Base-by-base conservation (phyloP, 2,113 vertebrate species). In the Salvelinus fontinalis region DNA sequence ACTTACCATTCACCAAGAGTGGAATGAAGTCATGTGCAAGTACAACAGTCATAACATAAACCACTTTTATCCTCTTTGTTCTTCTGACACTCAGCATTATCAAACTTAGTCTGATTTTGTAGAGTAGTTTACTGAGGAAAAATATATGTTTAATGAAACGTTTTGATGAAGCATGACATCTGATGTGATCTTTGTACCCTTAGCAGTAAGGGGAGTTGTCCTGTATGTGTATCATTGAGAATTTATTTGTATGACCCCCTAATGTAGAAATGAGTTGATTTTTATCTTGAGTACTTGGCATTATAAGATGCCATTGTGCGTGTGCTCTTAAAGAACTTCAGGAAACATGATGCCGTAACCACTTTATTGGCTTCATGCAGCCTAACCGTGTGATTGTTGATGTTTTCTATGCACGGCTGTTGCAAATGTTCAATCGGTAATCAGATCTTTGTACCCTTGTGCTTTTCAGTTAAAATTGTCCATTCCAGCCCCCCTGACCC, bases 401-500 rank as follows among this genome's bases (percentile, higher is more conserved):
- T 0, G 27, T 72, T 72, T 34, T 74, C 31, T 54, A 69, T 48
- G 16, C 57, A 51, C 3, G n/a, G 27, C 44, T 11, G 39, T 78
- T 26, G 73, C 20, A 68, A 39, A 68, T 29, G 7, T 71, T 71
- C 57, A 34, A 31, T 71, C 34, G 34, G 11, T 70, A 26, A 62
- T 9, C 48, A 26, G 65, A 14, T 29, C 2, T 31, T 44, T 77
- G n/a, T 64, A 57, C 62, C 34, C 57, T 8, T 18, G 60, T 44
- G 68, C n/a, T 76, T 78, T 71, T 76, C 69, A 20, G 7, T 57
- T 44, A 11, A 44, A 44, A 44, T 44, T 11, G 9, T 9, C 48
- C 68, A 49, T 49, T 68, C 81, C 77, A n/a, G n/a, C 67, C 76
- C 8, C 76, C n/a, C 51, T 51, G 69, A 62, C 34, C 70, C 51